Evolutionary conservation across 2,888 invertebrate species (phyloP), one percentile per base, ranked within the genome.

Genomic region (Pandemis cinnamomeana): DNA sequence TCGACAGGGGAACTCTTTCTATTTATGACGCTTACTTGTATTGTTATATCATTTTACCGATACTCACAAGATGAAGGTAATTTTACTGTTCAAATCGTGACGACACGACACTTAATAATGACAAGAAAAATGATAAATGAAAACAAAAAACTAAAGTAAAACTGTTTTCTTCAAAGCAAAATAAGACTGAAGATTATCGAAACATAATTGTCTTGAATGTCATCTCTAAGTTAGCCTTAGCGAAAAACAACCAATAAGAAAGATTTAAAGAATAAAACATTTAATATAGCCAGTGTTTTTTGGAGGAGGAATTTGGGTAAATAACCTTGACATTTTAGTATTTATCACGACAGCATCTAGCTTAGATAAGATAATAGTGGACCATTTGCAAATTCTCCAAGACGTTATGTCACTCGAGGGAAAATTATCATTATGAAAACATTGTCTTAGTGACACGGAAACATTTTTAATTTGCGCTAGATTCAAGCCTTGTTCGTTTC

Each of bases 311-410:
- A 41, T 41, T 15, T 58, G 27, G 20, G 67, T 41, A 67, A n/a
- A 67, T 53, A 66, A 53, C 73, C 69, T 73, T 73, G 69, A 73
- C 73, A 70, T 73, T 70, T 70, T 20, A 42, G 36, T 2, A 66
- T 64, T 60, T 66, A 64, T 73, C 64, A 70, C 42, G 66, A 66
- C 66, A 51, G 58, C 62, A 46, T 72, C 58, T 61, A 61, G 41
- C 55, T 42, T 44, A 58, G 73, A 73, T 73, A 73, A 73, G 73
- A 69, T 69, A 41, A 72, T 27, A 63, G 15, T 58, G 51, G 42
- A 36, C 69, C 41, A 60, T 69, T 72, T 69, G 58, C 41, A 44
- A 53, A 55, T 66, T 51, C 41, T 41, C 15, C 42, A 13, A 41
- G 53, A 4, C 48, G 36, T 73, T 70, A 66, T 63, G 69, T 72